Evolutionary conservation across 2,113 vertebrate species (phyloP).

Genomic region (Sapajus apella): DNA sequence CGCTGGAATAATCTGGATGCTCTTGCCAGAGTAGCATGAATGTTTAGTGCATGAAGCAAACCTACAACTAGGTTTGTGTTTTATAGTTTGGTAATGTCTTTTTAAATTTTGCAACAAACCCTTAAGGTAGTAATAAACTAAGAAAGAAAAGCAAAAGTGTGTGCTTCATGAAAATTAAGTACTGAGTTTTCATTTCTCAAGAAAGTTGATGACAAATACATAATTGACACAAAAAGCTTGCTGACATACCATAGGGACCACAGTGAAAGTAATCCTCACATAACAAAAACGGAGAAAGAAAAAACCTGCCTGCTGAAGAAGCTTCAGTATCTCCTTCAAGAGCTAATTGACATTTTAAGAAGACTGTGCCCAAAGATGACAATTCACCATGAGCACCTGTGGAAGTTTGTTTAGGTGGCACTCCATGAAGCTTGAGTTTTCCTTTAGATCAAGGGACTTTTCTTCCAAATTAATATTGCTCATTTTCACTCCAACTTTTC

Average conservation of each 20-base stretch:
- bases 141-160: not conserved
- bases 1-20: not conserved
- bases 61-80: not conserved
- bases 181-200: not conserved
- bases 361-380: not conserved
- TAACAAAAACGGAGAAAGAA: not conserved
- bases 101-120: not conserved
- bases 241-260: accelerated
- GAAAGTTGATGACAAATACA: not conserved
- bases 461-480: not conserved
- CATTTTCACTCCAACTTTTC: too few relatives aligned
- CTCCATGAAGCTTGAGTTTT: not conserved
- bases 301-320: not conserved
- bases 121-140: not conserved
- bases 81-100: not conserved
- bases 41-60: accelerated
- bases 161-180: not conserved
- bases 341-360: not conserved
- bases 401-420: accelerated
- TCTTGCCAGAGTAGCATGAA: accelerated
- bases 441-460: not conserved
- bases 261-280: accelerated
- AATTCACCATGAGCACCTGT: accelerated
- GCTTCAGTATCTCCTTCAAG: too few relatives aligned
- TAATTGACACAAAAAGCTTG: too few relatives aligned